Conservation (phyloP, 2,888 invertebrate genomes). For the Mimachlamys varia region DNA sequence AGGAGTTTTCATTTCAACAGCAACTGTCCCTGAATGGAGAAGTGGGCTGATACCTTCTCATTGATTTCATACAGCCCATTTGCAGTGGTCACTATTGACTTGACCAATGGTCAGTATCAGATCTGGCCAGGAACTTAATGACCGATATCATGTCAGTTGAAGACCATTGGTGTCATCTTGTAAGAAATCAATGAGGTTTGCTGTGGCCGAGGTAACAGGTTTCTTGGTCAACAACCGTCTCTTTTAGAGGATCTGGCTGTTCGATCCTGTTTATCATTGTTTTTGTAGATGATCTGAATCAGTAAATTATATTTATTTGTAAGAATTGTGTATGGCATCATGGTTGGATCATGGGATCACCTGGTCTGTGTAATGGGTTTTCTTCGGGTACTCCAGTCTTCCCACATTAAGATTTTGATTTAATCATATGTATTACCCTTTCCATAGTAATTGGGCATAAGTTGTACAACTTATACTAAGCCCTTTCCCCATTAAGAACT, state of each 20-base stretch:
- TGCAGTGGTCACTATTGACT: background rate
- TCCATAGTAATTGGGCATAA: no score
- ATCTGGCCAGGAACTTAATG: background rate
- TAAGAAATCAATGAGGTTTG: background rate
- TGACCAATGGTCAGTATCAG: background rate
- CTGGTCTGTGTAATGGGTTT: no score
- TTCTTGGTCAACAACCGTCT: background rate
- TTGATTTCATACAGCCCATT: constrained; percentile 3
- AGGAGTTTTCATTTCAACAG: background rate
- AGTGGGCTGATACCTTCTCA: background rate
- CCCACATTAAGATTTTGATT: no score
- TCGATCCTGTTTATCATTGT: no score
- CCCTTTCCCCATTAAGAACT: no score
- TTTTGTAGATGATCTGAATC: no score
- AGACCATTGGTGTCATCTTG: background rate
- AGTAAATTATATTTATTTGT: no score
- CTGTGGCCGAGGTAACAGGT: background rate
- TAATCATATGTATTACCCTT: no score
- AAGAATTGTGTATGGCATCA: no score
- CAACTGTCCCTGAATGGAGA: background rate
- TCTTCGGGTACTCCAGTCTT: no score
- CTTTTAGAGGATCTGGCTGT: background rate
- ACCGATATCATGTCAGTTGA: background rate
- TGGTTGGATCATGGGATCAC: no score
- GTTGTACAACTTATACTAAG: no score